phyloP scores from a whole-genome alignment of 2,888 invertebrate species.

The Pyrgus malvae region DNA sequence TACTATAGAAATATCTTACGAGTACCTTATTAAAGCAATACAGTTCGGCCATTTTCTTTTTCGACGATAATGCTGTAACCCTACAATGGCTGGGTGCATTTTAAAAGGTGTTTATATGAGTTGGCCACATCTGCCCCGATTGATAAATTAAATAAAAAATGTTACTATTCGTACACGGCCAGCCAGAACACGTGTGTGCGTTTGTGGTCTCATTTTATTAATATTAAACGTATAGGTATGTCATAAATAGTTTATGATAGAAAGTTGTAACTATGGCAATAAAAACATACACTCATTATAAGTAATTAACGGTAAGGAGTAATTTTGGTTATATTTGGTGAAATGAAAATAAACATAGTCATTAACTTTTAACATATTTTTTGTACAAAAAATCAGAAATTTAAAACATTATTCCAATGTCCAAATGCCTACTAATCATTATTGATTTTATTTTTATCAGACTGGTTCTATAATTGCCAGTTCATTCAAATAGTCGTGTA shows the following conservation, averaged over 20 bases:
- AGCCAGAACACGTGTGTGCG: slow-evolving; percentile 43
- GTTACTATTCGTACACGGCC: slow-evolving; percentile 48
- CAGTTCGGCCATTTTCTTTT: slow-evolving; percentile 36
- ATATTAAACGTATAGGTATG: background rate
- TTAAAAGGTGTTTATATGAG: slow-evolving; percentile 75
- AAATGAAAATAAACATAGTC: too few species aligned
- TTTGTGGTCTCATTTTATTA: too few species aligned
- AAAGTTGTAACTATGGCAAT: background rate
- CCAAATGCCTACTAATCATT: too few species aligned
- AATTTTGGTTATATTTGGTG: too few species aligned
- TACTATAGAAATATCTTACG: slow-evolving; percentile 6
- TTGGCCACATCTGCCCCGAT: slow-evolving; percentile 72
- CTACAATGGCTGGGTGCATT: slow-evolving; percentile 69
- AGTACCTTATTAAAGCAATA: slow-evolving; percentile 3
- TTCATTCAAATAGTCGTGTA: slow-evolving; percentile 11
- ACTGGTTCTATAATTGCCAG: background rate
- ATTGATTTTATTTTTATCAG: background rate
- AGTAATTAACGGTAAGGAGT: too few species aligned
- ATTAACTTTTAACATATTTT: too few species aligned
- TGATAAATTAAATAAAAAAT: slow-evolving; percentile 78
- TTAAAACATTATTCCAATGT: too few species aligned
- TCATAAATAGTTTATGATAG: background rate
- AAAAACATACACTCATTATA: too few species aligned
- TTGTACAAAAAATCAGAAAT: too few species aligned
- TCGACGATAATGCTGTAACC: slow-evolving; percentile 74